These are phyloP conservation scores for Rhinatrema bivittatum DNA, from an alignment of 2,797 vertebrate genomes.

Conservation along the genomic window DNA sequence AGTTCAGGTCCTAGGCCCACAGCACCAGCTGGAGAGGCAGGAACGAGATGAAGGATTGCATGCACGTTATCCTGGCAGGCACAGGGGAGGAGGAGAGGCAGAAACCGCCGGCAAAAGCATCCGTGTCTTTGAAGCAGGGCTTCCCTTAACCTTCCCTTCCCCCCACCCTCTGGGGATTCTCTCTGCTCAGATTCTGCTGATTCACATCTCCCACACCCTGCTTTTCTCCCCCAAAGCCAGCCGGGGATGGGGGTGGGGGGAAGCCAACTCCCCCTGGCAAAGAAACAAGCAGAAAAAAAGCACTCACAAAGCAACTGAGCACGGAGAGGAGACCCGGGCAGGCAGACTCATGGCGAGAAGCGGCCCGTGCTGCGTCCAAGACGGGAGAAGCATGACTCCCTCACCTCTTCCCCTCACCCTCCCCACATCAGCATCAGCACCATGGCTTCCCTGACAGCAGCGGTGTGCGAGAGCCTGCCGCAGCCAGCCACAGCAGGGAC, in stretches of 20 bases:
- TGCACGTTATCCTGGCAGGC: neutral
- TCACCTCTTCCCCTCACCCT: neutral
- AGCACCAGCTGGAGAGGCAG: neutral
- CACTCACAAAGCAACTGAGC: slow-evolving; percentile 99
- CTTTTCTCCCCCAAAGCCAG: neutral
- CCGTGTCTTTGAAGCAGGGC: neutral
- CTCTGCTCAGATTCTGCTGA: neutral
- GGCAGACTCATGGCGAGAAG: slow-evolving; percentile 86
- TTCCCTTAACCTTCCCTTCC: neutral
- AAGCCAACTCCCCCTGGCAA: neutral
- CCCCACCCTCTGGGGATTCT: neutral
- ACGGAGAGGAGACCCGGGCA: slow-evolving; percentile 89
- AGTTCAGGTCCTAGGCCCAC: no score
- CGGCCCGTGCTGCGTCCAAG: slow-evolving; percentile 51
- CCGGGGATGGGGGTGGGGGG: slow-evolving; percentile 7
- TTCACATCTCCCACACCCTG: neutral
- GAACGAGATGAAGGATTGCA: neutral
- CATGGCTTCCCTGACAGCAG: slow-evolving; percentile 26
- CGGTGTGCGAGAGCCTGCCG: no score
- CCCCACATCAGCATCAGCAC: slow-evolving; percentile 5
- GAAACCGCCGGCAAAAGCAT: neutral
- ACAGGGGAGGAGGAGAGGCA: no score
- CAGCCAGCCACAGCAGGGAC: slow-evolving; percentile 9
- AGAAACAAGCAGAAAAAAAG: neutral
- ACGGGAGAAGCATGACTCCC: slow-evolving; percentile 41